These are phyloP conservation scores for Gallinago solitaria DNA, from an alignment of 2,797 vertebrate genomes.

Conservation along the genomic window DNA sequence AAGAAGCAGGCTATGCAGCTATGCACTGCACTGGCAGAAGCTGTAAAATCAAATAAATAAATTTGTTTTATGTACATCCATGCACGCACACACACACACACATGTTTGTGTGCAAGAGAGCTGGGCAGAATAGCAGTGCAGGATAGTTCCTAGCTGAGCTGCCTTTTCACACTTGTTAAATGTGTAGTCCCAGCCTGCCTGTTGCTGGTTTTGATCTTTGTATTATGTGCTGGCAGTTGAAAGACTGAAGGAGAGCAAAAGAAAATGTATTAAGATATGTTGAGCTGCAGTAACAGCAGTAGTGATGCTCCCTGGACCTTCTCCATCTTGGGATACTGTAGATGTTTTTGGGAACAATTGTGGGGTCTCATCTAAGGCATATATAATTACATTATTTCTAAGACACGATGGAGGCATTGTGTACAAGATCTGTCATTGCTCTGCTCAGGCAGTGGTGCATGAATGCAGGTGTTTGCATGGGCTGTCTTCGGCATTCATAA, in stretches of 20 bases:
- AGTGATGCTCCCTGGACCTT: background rate
- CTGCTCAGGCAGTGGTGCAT: background rate
- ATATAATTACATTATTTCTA: background rate
- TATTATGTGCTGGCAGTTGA: background rate
- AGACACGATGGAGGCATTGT: background rate
- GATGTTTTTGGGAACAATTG: background rate
- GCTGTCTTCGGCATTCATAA: background rate
- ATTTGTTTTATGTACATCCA: rapidly evolving
- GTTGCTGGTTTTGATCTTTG: background rate
- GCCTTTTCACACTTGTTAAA: background rate
- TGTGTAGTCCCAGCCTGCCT: background rate
- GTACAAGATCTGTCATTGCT: background rate
- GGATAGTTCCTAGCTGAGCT: background rate
- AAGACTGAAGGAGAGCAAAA: background rate
- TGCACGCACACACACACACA: rapidly evolving
- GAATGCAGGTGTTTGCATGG: background rate
- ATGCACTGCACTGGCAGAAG: background rate
- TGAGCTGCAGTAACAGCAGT: background rate
- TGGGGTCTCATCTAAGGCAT: background rate
- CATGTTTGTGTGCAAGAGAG: background rate
- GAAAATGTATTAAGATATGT: background rate
- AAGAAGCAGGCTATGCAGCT: background rate
- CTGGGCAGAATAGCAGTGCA: background rate
- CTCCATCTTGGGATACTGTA: background rate
- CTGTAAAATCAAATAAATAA: background rate